Evolutionary conservation across 2,888 invertebrate species (phyloP).

Genomic region (Coelinius sp.): DNA sequence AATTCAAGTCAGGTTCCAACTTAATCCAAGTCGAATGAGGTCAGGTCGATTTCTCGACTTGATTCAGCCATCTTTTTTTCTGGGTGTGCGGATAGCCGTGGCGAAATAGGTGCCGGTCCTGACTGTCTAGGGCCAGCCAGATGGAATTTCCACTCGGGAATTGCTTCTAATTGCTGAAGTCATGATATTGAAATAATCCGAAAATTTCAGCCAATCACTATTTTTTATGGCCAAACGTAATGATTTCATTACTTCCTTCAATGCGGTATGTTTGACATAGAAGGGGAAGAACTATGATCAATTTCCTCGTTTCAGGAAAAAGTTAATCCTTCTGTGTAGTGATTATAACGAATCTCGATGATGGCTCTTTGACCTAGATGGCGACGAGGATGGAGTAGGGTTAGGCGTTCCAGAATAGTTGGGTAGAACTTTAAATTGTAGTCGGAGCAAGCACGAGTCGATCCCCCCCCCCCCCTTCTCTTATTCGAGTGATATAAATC

Average conservation of each 20-base stretch:
- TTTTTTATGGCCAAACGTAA: not conserved
- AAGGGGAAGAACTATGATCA: constrained; percentile 7
- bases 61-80: too few species aligned
- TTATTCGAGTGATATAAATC: constrained; percentile 52
- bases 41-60: too few species aligned
- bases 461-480: not conserved
- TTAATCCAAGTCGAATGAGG: too few species aligned
- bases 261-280: not conserved
- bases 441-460: too few species aligned
- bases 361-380: not conserved
- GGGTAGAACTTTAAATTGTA: not conserved
- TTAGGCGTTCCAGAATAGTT: not conserved
- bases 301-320: not conserved
- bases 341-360: constrained; percentile 11
- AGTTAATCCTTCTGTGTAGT: constrained; percentile 17
- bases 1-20: too few species aligned
- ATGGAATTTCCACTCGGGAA: too few species aligned
- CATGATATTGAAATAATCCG: too few species aligned
- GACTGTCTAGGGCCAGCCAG: too few species aligned
- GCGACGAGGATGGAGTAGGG: not conserved
- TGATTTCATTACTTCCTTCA: not conserved
- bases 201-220: too few species aligned
- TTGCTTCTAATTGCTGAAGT: too few species aligned
- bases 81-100: too few species aligned
- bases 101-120: too few species aligned